Conservation (phyloP, 2,797 vertebrate genomes). For the Erethizon dorsatum region DNA sequence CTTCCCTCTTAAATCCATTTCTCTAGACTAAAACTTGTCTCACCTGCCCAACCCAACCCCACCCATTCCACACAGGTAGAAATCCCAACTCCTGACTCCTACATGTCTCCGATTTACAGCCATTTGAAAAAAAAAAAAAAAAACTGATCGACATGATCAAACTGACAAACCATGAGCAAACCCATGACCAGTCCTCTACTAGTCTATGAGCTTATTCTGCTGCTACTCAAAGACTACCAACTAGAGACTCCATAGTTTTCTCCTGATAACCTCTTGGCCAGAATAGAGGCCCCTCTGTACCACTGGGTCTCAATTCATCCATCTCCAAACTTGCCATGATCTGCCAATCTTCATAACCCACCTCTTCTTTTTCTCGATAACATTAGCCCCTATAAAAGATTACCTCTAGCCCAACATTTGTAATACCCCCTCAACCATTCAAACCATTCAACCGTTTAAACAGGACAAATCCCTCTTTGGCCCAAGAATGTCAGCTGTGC, state of each 20-base stretch:
- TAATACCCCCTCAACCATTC: no score
- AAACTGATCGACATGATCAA: background rate
- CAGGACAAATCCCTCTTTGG: background rate
- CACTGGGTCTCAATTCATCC: background rate
- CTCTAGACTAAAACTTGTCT: background rate
- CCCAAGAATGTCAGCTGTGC: background rate
- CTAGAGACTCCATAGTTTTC: background rate
- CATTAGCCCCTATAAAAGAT: background rate
- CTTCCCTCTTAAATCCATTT: background rate
- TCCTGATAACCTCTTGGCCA: background rate
- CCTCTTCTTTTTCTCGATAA: background rate
- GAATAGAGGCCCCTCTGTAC: background rate
- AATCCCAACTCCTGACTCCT: background rate
- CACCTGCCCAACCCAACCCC: background rate
- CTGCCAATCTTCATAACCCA: background rate
- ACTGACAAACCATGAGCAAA: background rate
- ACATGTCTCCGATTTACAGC: background rate
- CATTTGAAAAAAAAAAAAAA: background rate
- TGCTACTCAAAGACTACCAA: background rate
- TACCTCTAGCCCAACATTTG: background rate
- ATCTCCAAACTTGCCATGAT: background rate
- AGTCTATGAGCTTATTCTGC: background rate
- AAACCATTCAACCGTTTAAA: background rate
- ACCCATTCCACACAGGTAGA: background rate
- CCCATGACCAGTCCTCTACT: background rate